These are phyloP conservation scores for Pantherophis alleghaniensis DNA, from an alignment of 2,797 vertebrate species.

Conservation along the genomic window DNA sequence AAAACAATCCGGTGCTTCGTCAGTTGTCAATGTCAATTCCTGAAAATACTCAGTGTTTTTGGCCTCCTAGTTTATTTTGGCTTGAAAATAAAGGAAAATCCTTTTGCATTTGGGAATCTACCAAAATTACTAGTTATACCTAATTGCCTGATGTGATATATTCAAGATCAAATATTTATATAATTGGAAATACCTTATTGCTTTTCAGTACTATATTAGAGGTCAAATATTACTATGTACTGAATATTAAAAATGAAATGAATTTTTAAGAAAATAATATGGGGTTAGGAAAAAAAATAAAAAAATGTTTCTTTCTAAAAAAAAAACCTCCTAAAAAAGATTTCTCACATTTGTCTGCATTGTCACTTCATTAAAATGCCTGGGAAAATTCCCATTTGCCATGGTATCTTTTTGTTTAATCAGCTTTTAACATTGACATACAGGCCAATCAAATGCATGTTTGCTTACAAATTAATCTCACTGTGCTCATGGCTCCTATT, in stretches of 20 bases:
- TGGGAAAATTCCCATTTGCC: background rate
- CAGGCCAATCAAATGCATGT: background rate
- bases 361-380: background rate
- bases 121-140: conserved; percentile 12
- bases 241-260: background rate
- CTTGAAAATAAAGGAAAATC: conserved; percentile 1
- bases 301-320: background rate
- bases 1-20: background rate
- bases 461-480: background rate
- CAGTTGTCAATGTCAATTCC: background rate
- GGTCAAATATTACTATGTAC: background rate
- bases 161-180: conserved; percentile 9
- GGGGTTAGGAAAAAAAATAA: background rate
- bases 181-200: background rate
- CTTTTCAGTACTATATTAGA: conserved; percentile 24
- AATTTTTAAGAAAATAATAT: background rate
- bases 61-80: conserved; percentile 26
- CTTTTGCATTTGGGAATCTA: conserved; percentile 6
- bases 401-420: background rate
- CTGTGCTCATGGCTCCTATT: background rate
- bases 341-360: background rate
- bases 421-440: background rate
- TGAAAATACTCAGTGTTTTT: background rate
- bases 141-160: background rate
- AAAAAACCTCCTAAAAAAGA: background rate